Evolutionary conservation across 2,888 invertebrate genomes (phyloP), one percentile per base, ranked within the genome.

Genomic region (Nemurella pictetii): DNA sequence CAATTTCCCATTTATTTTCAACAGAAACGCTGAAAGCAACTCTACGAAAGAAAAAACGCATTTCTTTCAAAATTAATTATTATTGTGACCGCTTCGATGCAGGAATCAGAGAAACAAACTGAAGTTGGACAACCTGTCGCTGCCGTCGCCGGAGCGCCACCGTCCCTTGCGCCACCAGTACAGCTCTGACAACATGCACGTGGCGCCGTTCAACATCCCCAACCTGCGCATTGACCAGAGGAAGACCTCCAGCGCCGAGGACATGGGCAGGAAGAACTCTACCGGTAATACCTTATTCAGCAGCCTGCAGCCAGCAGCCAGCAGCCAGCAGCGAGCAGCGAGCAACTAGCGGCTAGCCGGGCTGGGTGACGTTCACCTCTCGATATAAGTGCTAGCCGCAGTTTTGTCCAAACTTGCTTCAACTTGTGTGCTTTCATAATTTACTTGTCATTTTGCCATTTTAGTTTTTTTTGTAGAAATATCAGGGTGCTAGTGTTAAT

Each of bases 181-280:
- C 90, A 96, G 96, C 89, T 95, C 95, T 32, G 97, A 97, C 90
- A 97, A 96, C 90, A 95, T 96, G 94, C 95, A 94, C 88, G 95
- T 94, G 25, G 95, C 95, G 29, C 95, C 95, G 0, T 97, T 97
- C 91, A 96, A 95, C 89, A 96, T 97, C 88, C 97, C 97, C n/a
- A 96, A 96, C 90, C 91, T 96, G 87, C 94, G 96, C 84, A 95
- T 96, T 86, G 96, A 96, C 89, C 95, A 96, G 89, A 93, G 97
- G 87, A 97, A 97, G 90, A 97, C 97, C 0, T 96, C 96, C 80
- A 96, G 96, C 88, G 97, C 97, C 5, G 97, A 97, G 90, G 96
- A 97, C 89, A 96, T 97, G 96, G 96, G 96, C 28, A 93, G 96
- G 88, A 96, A 96, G 90, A 96, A 96, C 89, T 96, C 96, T 9